Base-by-base conservation (phyloP, 2,888 invertebrate species). In the Stenoptilia bipunctidactyla region DNA sequence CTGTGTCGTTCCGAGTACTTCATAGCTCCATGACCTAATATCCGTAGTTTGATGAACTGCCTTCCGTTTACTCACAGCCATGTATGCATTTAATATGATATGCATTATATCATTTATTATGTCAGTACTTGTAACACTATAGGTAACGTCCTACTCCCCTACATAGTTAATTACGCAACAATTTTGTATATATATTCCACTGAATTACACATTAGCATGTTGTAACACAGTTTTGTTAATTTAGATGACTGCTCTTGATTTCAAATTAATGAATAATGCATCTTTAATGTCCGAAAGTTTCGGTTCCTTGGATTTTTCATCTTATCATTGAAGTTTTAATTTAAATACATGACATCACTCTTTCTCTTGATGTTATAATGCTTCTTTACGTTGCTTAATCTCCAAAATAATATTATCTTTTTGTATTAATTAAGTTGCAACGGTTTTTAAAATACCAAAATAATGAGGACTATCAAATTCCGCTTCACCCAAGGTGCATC, bases 31-130 rank as follows among this genome's bases (percentile, higher is more conserved):
- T 30, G 30, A 30, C 9, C 30, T 43, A 48, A 52, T 51, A 53
- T 59, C 55, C 57, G 58, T 52, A 53, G 59, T 56, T 46, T 58
- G 63, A 63, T 68, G 62, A 67, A 67, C 66, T 58, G 50, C 9
- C 58, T 66, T 69, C 71, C 71, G 66, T 46, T 47, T 46, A 43
- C 44, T 45, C 42, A 52, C 38, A 20, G 4, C 20, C 41, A 48
- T 42, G 47, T 54, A 54, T 54, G 46, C 45, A 45, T 55, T 45
- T 45, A 41, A 48, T 47, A 42, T 36, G 42, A 41, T 44, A 43
- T 41, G 37, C 36, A 38, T 59, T 64, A 61, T 61, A 55, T 58
- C 61, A 67, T 51, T 45, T 48, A 49, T 59, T 62, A 58, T 52
- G 45, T 39, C 42, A 36, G 36, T 33, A 35, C 13, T 35, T 38